Evolutionary conservation across 2,113 vertebrate species (phyloP).

Genomic region (Dendropsophus ebraccatus): DNA sequence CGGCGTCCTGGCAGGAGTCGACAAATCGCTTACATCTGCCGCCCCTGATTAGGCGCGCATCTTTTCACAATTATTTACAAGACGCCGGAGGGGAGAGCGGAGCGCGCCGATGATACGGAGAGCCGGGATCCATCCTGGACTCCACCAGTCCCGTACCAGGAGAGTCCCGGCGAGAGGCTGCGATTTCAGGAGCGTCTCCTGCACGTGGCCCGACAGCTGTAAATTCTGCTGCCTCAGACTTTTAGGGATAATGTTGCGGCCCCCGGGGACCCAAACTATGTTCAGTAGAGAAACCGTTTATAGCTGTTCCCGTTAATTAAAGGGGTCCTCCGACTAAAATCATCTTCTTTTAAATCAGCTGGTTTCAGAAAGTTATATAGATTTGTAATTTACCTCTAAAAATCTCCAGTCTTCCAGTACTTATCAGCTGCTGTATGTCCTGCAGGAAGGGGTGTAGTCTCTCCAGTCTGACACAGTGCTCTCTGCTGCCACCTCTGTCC

Average conservation of each 20-base stretch:
- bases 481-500: no score
- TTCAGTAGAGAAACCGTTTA: not conserved
- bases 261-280: not conserved
- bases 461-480: no score
- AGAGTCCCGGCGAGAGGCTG: not conserved
- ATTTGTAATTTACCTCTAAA: no score
- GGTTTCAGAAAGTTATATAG: no score
- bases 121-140: not conserved
- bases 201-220: conserved; percentile 3
- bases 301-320: no score
- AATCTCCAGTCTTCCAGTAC: no score
- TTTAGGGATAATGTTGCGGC: not conserved
- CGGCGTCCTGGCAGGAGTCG: not conserved
- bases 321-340: no score
- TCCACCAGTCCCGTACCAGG: not conserved
- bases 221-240: not conserved
- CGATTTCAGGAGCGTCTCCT: not conserved
- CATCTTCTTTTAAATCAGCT: no score
- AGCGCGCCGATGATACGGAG: not conserved
- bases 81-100: not conserved
- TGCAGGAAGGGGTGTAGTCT: no score
- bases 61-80: conserved; percentile 37
- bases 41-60: not conserved
- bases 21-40: conserved; percentile 6
- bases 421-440: no score